Base-by-base conservation (phyloP, 2,888 invertebrate genomes). In the Stomorhina lunata region DNA sequence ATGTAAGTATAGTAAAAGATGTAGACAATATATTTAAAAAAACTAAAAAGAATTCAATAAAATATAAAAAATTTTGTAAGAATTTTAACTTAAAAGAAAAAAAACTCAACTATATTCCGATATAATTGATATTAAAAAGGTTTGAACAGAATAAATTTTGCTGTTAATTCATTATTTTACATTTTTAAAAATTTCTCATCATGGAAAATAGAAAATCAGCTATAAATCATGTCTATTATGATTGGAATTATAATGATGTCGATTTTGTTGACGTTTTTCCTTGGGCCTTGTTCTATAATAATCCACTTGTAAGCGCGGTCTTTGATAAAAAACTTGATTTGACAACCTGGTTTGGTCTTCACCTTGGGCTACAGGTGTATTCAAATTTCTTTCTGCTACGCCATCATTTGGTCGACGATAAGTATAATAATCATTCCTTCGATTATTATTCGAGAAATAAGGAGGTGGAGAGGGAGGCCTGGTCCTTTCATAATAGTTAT, bases 21-120 rank as follows among this genome's bases (percentile, higher is more conserved):
- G 43, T 78, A 71, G 53, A 63, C 43, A 78, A 71, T 57, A 65
- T 57, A 48, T 27, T 55, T 32, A 50, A 59, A 45, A 53, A 48
- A 50, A 4, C 6, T n/a, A 43, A 20, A 76, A 48, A 37, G 27
- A n/a, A 22, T 17, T 59, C 6, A 25, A 71, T 32, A 59, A 57
- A 55, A 48, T 50, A 48, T 0, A 10, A 32, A 20, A 27, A 10
- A 48, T 2, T 2, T 66, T 50, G 34, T 34, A 6, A 6, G n/a
- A n/a, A n/a, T n/a, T n/a, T n/a, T n/a, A n/a, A n/a, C n/a, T n/a
- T n/a, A n/a, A n/a, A n/a, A n/a, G n/a, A n/a, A n/a, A n/a, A n/a
- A n/a, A n/a, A n/a, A n/a, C n/a, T n/a, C n/a, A n/a, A n/a, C n/a
- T n/a, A n/a, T n/a, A n/a, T n/a, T n/a, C n/a, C n/a, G n/a, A n/a